Percentiles rank a stretch among this genome's conserved stretches.
Evolutionary conservation across 2,888 invertebrate species (phyloP).

Genomic region (Microctonus brassicae): DNA sequence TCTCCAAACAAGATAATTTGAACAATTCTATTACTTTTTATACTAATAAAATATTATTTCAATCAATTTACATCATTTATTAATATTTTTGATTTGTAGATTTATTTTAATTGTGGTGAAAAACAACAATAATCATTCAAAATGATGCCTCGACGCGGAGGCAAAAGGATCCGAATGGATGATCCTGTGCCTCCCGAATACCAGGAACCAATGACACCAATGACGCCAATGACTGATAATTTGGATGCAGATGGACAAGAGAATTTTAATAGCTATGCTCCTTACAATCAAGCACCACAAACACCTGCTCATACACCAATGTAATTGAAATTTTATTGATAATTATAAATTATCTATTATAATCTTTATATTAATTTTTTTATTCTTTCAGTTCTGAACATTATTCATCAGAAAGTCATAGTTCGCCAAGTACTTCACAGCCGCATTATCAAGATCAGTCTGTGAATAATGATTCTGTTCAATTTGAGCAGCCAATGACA

Average conservation of each 20-base stretch:
- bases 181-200: conserved; percentile 89
- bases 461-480: conserved; percentile 57
- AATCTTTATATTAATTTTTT: not conserved
- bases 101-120: not conserved
- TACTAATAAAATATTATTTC: too few relatives aligned
- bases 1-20: not conserved
- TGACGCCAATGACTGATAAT: conserved; percentile 72
- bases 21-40: too few relatives aligned
- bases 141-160: conserved; percentile 86
- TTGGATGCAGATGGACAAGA: conserved; percentile 70
- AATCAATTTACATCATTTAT: too few relatives aligned
- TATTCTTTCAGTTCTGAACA: conserved; percentile 61
- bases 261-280: conserved; percentile 67
- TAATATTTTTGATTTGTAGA: not conserved
- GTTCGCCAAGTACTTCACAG: conserved; percentile 63
- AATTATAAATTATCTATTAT: not conserved
- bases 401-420: conserved; percentile 64
- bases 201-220: conserved; percentile 78
- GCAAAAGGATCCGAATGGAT: conserved; percentile 93
- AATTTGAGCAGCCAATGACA: conserved; percentile 68
- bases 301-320: conserved; percentile 65
- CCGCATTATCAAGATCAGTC: conserved; percentile 46
- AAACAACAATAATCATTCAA: not conserved
- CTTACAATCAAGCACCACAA: conserved; percentile 67
- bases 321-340: too few relatives aligned